These are phyloP conservation scores for Lepus americanus DNA, from an alignment of 2,113 vertebrate species.

Conservation along the genomic window DNA sequence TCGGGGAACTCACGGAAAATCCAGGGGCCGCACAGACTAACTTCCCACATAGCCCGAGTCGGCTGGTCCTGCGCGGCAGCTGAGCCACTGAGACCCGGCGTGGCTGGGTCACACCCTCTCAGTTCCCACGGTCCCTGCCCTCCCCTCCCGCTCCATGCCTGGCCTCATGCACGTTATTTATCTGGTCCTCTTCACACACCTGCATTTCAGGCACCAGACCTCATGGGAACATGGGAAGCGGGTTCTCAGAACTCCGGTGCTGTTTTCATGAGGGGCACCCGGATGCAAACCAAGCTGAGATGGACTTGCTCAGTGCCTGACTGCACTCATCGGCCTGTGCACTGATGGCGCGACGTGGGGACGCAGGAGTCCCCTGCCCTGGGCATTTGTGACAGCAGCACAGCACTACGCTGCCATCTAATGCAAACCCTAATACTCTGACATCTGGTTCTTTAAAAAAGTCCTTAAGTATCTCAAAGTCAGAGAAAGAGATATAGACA, in stretches of 20 bases:
- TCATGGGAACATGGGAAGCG: background rate
- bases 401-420: no score
- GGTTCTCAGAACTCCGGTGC: background rate
- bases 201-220: background rate
- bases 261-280: background rate
- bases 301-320: background rate
- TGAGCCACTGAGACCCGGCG: fast-evolving
- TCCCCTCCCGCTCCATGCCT: no score
- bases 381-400: no score
- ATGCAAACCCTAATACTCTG: no score
- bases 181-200: background rate
- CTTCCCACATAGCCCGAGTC: background rate
- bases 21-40: background rate
- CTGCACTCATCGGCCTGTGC: background rate
- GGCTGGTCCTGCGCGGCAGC: background rate
- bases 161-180: background rate
- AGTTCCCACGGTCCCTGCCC: background rate
- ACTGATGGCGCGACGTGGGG: background rate
- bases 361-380: background rate
- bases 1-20: background rate
- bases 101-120: background rate
- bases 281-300: background rate
- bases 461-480: no score
- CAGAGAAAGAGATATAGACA: no score
- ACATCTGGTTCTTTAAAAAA: no score